A percentile compares a stretch with the other conserved stretches of the same genome.
These are phyloP conservation scores for Cariama cristata DNA, from an alignment of 2,113 vertebrate species.

Conservation along the genomic window DNA sequence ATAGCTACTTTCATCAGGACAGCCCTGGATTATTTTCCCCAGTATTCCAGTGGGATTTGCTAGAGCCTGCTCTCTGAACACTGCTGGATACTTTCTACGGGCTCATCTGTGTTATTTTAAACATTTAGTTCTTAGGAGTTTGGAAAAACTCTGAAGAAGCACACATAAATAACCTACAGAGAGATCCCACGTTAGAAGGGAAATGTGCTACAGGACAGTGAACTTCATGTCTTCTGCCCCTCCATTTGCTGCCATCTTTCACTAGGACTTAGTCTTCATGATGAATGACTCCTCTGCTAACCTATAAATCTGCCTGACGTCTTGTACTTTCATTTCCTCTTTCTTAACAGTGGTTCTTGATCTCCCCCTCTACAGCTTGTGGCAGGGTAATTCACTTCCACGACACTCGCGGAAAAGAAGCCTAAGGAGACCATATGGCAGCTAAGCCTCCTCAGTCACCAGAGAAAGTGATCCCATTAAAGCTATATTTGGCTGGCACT, in stretches of 20 bases:
- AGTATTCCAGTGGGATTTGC: neutral
- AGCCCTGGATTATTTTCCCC: neutral
- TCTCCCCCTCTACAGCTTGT: neutral
- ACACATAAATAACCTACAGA: neutral
- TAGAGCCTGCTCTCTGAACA: neutral
- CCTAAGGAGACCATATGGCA: constrained; percentile 42
- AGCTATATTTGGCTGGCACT: constrained; percentile 26
- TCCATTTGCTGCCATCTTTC: neutral
- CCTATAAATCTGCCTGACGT: neutral
- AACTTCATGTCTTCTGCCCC: neutral
- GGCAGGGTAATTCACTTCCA: neutral
- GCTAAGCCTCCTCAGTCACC: constrained; percentile 9
- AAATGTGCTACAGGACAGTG: neutral
- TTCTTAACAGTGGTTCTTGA: neutral
- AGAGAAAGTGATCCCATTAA: constrained; percentile 45
- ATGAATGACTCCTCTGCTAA: neutral
- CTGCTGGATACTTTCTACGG: neutral
- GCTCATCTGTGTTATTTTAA: neutral
- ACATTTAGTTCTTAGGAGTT: neutral
- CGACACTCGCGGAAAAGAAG: neutral
- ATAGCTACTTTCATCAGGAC: neutral
- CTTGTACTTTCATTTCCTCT: neutral
- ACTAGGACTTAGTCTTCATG: neutral
- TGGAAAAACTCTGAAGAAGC: neutral
- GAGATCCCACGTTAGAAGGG: neutral